Conservation (phyloP, 23 tunicate genomes). For the Trididemnum clinides region DNA sequence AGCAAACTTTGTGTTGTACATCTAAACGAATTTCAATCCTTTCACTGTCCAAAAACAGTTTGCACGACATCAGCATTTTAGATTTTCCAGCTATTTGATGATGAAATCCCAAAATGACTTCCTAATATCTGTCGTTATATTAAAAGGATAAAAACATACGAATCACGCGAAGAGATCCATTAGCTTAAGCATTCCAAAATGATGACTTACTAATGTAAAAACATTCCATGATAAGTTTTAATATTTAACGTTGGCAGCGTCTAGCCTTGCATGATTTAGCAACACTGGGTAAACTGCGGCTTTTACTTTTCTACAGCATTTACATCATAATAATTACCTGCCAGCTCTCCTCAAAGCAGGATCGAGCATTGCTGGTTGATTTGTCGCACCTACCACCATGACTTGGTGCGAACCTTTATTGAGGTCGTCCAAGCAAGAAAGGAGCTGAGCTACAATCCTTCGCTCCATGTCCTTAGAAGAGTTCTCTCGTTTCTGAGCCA, state of each 20-base stretch:
- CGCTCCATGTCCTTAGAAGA: conserved; percentile 84
- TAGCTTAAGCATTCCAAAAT: no score
- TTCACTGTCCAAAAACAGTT: no score
- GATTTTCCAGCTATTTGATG: background rate
- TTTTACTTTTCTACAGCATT: no score
- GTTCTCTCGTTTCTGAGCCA: conserved; percentile 70
- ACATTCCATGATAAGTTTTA: no score
- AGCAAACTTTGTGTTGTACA: no score
- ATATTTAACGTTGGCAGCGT: no score
- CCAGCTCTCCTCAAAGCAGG: conserved; percentile 84
- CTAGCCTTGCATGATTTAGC: no score
- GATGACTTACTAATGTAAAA: no score
- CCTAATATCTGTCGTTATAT: background rate
- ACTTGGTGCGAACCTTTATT: conserved; percentile 47
- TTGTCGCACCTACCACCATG: conserved; percentile 90
- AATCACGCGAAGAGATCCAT: background rate
- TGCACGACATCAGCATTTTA: no score
- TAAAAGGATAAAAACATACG: background rate
- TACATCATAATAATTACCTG: conserved; percentile 42
- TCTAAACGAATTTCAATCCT: no score
- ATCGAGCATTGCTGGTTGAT: conserved; percentile 57
- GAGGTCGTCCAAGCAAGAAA: conserved; percentile 72
- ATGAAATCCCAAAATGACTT: background rate
- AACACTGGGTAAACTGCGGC: no score
- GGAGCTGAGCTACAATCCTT: conserved; percentile 72